Conservation (phyloP, 2,888 invertebrate genomes). For the Drosophila kanekoi region DNA sequence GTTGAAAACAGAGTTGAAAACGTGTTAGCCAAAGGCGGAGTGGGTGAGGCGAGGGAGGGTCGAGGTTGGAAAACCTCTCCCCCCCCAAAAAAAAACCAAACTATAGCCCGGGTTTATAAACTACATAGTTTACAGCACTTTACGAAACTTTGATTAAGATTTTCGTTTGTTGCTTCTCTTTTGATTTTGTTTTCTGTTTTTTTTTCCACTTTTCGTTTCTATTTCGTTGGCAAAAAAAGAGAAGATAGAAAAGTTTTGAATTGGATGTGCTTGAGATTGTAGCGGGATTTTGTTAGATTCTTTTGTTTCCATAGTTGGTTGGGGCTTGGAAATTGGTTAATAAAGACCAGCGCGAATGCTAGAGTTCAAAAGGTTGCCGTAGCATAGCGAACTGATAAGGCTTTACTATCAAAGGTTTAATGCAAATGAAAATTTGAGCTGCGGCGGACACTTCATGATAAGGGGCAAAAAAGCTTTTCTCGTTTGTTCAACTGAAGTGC, state of each 20-base stretch:
- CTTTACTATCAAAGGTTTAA: not conserved
- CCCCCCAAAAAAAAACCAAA: conserved; percentile 24
- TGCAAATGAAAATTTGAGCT: not conserved
- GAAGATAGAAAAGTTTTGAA: conserved; percentile 54
- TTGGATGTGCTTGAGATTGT: conserved; percentile 65
- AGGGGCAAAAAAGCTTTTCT: too few species aligned
- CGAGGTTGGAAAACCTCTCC: not conserved
- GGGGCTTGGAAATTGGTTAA: conserved; percentile 33
- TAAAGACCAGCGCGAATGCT: conserved; percentile 17
- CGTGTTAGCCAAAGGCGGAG: conserved; percentile 29
- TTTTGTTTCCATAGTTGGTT: conserved; percentile 20
- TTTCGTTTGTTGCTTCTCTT: conserved; percentile 68
- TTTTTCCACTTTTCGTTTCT: conserved; percentile 18
- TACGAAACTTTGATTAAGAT: conserved; percentile 78
- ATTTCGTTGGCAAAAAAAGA: conserved; percentile 1
- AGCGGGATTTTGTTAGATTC: conserved; percentile 32
- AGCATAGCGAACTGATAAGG: conserved; percentile 13
- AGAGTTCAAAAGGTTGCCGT: conserved; percentile 18
- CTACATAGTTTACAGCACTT: conserved; percentile 80
- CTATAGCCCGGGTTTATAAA: conserved; percentile 45
- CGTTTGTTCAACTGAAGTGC: too few species aligned
- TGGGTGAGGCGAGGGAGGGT: not conserved
- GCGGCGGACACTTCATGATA: too few species aligned
- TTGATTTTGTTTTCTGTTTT: conserved; percentile 40
- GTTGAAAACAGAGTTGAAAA: conserved; percentile 45